phyloP scores from a whole-genome alignment of 2,888 invertebrate species.

The Rotaria magnacalcarata region DNA sequence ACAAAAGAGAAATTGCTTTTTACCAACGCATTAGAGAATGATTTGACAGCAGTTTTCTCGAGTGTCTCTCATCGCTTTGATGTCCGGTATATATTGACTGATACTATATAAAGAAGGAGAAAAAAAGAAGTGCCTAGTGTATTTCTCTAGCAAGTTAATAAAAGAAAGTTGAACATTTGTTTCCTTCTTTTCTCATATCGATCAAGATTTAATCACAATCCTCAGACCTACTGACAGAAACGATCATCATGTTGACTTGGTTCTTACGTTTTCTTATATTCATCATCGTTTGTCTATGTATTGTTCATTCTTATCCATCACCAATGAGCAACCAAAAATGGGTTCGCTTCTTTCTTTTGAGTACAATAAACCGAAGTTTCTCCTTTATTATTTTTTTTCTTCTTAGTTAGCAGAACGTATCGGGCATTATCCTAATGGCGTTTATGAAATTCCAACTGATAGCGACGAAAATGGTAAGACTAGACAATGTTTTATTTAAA shows the following conservation, averaged over 20 bases:
- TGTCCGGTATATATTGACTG: slow-evolving; percentile 1
- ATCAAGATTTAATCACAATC: neutral
- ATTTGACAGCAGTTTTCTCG: neutral
- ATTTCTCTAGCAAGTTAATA: neutral
- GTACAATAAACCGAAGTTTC: neutral
- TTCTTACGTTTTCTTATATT: neutral
- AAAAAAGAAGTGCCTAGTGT: neutral
- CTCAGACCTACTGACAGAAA: neutral
- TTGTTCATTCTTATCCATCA: slow-evolving; percentile 8
- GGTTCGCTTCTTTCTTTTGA: neutral
- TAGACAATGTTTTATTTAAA: too few relatives aligned
- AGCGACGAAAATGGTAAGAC: neutral
- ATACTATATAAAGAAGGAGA: neutral
- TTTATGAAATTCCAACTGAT: neutral
- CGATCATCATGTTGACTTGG: neutral
- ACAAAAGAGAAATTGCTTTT: neutral
- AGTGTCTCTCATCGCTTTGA: neutral
- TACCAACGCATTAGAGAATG: neutral
- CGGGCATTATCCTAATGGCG: neutral
- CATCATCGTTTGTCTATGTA: neutral
- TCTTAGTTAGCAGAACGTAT: neutral
- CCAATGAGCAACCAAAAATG: neutral
- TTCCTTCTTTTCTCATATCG: neutral
- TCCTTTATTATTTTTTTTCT: neutral
- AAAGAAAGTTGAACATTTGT: neutral